Percentiles rank a stretch among this genome's conserved stretches.
Conservation (phyloP, 2,888 invertebrate species). For the Caenorhabditis imperialis region DNA sequence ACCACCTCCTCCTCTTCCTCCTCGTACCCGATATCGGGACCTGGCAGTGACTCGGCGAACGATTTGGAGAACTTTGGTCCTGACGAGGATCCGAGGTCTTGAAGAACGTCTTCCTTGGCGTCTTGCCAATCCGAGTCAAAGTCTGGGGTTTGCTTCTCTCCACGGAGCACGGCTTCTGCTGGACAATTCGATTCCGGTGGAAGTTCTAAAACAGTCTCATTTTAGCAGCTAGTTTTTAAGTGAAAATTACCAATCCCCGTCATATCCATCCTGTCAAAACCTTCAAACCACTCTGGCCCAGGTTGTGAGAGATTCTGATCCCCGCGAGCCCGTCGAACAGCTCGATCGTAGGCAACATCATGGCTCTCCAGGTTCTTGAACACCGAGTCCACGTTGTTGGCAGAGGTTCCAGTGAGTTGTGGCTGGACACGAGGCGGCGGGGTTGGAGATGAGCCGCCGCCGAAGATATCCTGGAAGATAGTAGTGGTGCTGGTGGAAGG, state of each 20-base stretch:
- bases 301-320: conserved; percentile 37
- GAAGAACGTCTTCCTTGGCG: conserved; percentile 38
- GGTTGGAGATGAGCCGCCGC: conserved; percentile 38
- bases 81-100: neutral
- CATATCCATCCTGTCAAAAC: conserved; percentile 41
- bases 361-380: neutral
- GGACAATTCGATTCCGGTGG: conserved; percentile 58
- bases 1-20: conserved; percentile 33
- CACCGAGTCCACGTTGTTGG: neutral
- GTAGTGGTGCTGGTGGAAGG: too few species aligned
- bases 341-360: conserved; percentile 16
- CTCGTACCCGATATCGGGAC: conserved; percentile 64
- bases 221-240: too few species aligned
- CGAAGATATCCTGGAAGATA: conserved; percentile 62
- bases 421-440: conserved; percentile 5
- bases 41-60: conserved; percentile 54
- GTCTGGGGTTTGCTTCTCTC: conserved; percentile 26
- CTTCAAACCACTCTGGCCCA: conserved; percentile 55
- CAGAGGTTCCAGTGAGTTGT: neutral
- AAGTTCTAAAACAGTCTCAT: conserved; percentile 36
- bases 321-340: conserved; percentile 14
- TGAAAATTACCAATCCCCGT: conserved; percentile 27
- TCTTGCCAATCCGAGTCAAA: conserved; percentile 36
- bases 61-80: neutral
- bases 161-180: conserved; percentile 50